These are phyloP conservation scores for Trichosurus vulpecula DNA, from an alignment of 2,797 vertebrate species.

Conservation along the genomic window DNA sequence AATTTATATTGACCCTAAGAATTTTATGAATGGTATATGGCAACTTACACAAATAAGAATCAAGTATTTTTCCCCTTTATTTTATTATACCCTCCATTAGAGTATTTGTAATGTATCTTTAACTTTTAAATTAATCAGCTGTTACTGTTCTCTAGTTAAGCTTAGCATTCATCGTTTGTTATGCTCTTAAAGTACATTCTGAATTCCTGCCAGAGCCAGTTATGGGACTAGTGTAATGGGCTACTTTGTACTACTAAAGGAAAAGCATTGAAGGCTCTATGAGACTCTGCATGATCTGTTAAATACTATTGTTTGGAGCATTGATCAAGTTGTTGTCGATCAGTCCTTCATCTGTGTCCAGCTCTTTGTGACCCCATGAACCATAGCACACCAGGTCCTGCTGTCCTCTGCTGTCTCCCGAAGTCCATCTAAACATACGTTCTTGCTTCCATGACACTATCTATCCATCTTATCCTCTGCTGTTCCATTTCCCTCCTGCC, in stretches of 20 bases:
- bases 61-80: neutral
- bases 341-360: neutral
- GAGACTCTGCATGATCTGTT: neutral
- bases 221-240: neutral
- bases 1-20: neutral
- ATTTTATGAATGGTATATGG: neutral
- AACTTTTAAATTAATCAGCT: neutral
- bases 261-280: neutral
- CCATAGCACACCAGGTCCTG: neutral
- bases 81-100: neutral
- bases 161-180: neutral
- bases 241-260: neutral
- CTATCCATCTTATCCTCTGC: neutral
- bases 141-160: neutral
- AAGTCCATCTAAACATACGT: neutral
- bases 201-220: neutral
- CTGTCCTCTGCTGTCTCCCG: neutral
- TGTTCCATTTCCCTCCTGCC: neutral
- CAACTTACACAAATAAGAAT: conserved; percentile 7
- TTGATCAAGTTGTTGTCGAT: neutral
- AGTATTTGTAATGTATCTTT: neutral
- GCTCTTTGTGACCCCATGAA: neutral
- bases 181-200: neutral
- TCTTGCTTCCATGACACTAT: neutral
- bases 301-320: neutral